phyloP scores from a whole-genome alignment of 2,888 invertebrate genomes.

The Arctia plantaginis region DNA sequence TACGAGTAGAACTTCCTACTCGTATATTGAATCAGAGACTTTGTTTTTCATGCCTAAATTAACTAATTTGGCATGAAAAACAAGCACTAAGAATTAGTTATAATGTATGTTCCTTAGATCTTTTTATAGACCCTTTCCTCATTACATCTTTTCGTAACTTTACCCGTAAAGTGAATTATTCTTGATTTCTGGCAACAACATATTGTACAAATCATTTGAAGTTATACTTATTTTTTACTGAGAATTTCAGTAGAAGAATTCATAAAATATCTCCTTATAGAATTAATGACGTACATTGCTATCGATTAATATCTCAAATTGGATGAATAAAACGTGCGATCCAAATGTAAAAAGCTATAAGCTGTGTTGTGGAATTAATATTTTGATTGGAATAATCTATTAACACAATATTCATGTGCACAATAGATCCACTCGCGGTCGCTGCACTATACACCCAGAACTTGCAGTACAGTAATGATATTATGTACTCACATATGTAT shows the following conservation, averaged over 20 bases:
- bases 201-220: neutral
- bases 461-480: constrained; percentile 27
- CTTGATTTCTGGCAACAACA: neutral
- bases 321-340: constrained; percentile 73
- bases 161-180: neutral
- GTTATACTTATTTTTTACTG: neutral
- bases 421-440: constrained; percentile 64
- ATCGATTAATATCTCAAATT: constrained; percentile 70
- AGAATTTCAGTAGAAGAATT: neutral
- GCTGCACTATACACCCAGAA: constrained; percentile 31
- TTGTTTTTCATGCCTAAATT: too few species aligned
- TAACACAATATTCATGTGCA: constrained; percentile 77
- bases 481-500: constrained; percentile 39
- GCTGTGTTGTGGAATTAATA: constrained; percentile 81
- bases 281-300: constrained; percentile 53
- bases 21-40: too few species aligned
- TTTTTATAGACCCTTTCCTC: neutral
- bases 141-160: neutral
- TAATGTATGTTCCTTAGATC: neutral
- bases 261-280: constrained; percentile 35
- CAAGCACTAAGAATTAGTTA: too few species aligned
- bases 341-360: constrained; percentile 79
- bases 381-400: constrained; percentile 86
- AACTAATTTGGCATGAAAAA: too few species aligned
- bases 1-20: neutral